Conservation (phyloP, 2,113 vertebrate species). For the Tychaedon coryphoeus region DNA sequence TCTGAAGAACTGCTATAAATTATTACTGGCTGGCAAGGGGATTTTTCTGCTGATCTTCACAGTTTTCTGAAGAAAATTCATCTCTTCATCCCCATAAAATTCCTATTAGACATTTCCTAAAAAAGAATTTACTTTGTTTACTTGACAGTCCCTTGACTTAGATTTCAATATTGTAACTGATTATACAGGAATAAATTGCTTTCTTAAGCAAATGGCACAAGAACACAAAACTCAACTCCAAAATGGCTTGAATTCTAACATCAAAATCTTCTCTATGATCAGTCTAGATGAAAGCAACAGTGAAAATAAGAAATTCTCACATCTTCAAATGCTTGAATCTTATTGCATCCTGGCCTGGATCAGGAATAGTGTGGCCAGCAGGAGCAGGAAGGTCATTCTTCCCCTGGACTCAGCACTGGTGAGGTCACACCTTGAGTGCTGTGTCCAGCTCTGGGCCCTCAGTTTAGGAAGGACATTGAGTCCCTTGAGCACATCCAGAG, state of each 20-base stretch:
- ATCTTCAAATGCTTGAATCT: background rate
- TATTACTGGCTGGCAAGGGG: background rate
- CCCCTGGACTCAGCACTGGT: background rate
- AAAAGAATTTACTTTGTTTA: background rate
- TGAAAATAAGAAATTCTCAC: background rate
- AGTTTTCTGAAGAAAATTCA: background rate
- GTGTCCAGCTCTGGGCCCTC: background rate
- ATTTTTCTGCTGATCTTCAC: background rate
- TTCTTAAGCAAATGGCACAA: background rate
- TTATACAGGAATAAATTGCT: background rate
- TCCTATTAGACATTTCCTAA: background rate
- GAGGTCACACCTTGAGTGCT: background rate
- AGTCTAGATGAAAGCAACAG: background rate
- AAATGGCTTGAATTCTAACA: background rate
- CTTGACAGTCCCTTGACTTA: background rate
- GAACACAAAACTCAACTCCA: background rate
- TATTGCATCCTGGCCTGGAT: background rate
- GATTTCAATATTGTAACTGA: background rate
- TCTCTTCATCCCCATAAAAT: background rate
- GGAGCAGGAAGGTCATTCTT: background rate
- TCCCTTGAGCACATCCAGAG: fast-evolving
- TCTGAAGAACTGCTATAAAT: background rate
- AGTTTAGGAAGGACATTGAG: background rate
- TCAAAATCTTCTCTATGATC: background rate
- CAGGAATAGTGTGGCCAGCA: background rate